Percentiles rank a stretch among this genome's conserved stretches.
Evolutionary conservation across 2,797 vertebrate genomes (phyloP).

Genomic region (Myioborus miniatus): DNA sequence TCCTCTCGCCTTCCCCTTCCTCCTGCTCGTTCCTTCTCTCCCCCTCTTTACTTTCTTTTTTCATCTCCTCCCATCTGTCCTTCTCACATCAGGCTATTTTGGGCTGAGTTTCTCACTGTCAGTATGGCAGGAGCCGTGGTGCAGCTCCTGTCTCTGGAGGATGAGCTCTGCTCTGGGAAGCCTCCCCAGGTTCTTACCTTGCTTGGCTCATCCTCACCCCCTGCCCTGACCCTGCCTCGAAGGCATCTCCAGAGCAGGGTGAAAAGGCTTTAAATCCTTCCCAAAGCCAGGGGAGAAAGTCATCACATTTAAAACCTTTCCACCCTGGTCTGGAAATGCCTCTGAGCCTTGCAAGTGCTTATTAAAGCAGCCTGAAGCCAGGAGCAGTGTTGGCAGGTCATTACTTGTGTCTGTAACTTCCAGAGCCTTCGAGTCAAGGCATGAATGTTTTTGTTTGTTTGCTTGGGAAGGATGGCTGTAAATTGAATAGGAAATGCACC

Average conservation of each 20-base stretch:
- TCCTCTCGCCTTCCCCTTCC: neutral
- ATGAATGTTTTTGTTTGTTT: neutral
- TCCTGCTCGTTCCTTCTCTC: neutral
- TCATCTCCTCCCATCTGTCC: conserved; percentile 52
- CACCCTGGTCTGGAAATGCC: neutral
- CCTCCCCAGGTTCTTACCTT: neutral
- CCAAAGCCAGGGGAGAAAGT: neutral
- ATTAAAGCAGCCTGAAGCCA: neutral
- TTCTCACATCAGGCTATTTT: conserved; percentile 54
- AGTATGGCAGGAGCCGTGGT: neutral
- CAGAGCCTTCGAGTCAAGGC: neutral
- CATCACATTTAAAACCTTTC: neutral
- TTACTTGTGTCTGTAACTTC: neutral
- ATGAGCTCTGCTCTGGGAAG: neutral
- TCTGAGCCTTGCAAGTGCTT: neutral
- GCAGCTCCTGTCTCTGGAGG: neutral
- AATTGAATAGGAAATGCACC: neutral
- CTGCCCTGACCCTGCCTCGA: neutral
- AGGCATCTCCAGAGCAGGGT: neutral
- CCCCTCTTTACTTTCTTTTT: conserved; percentile 54
- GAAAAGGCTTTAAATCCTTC: neutral
- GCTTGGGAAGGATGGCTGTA: neutral
- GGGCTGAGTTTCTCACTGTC: conserved; percentile 56
- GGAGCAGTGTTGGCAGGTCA: neutral
- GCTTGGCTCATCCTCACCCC: neutral